These are phyloP conservation scores for Brienomyrus brachyistius DNA, from an alignment of 2,113 vertebrate genomes.

Conservation along the genomic window DNA sequence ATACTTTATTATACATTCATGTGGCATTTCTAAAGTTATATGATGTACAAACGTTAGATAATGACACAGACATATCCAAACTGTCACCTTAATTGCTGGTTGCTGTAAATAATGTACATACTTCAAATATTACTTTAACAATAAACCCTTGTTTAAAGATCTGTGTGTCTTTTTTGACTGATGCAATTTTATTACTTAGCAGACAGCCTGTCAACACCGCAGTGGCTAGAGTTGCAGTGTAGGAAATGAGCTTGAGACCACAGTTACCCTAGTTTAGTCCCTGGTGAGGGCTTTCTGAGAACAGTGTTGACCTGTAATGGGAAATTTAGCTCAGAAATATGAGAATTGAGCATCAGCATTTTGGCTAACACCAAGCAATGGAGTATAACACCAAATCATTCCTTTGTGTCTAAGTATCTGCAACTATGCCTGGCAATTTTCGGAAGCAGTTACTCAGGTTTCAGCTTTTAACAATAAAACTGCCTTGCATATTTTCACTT, in stretches of 20 bases:
- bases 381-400: not conserved
- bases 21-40: constrained; percentile 47
- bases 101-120: constrained; percentile 67
- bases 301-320: not conserved
- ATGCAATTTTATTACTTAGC: not conserved
- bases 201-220: not conserved
- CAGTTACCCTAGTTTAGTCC: not conserved
- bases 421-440: not conserved
- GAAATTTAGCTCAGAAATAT: not conserved
- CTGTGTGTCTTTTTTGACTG: not conserved
- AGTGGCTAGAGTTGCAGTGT: not conserved
- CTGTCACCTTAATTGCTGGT: constrained; percentile 49
- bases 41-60: constrained; percentile 56
- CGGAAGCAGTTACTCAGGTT: not conserved
- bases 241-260: not conserved
- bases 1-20: constrained; percentile 62
- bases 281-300: not conserved
- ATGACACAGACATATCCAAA: constrained; percentile 59
- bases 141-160: constrained; percentile 64
- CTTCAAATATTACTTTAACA: constrained; percentile 48
- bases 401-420: not conserved
- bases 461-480: not conserved
- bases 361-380: not conserved
- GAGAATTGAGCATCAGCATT: not conserved
- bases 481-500: not conserved